These are phyloP conservation scores for Mesoclemmys tuberculata DNA, from an alignment of 2,113 vertebrate genomes.

Conservation along the genomic window DNA sequence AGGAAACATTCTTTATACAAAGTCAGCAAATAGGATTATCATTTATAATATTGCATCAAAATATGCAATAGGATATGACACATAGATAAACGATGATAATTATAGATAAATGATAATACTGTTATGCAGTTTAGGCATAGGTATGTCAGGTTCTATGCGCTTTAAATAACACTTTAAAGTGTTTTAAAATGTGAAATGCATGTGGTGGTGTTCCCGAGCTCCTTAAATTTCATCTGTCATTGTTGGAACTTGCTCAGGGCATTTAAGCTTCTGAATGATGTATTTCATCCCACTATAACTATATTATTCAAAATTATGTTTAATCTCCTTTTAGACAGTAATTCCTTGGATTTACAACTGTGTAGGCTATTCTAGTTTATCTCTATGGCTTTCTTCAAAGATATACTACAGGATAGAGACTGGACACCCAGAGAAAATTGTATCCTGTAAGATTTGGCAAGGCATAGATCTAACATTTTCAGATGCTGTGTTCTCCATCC, in stretches of 20 bases:
- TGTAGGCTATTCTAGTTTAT: neutral
- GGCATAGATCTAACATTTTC: neutral
- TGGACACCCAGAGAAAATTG: neutral
- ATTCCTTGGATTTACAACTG: neutral
- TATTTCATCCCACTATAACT: neutral
- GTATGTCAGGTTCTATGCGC: neutral
- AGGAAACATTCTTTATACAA: neutral
- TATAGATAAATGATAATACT: neutral
- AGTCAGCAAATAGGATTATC: slow-evolving; percentile 16
- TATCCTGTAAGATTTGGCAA: neutral
- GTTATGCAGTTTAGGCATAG: neutral
- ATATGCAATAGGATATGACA: neutral
- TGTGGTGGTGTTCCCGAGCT: neutral
- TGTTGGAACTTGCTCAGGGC: neutral
- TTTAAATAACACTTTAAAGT: neutral
- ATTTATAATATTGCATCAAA: neutral
- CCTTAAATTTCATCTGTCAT: neutral
- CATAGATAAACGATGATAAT: neutral
- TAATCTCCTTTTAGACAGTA: neutral
- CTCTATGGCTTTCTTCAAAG: neutral
- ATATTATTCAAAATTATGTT: neutral
- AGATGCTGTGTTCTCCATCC: neutral
- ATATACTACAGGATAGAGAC: neutral
- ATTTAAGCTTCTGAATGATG: neutral
- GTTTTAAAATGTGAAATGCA: neutral